Evolutionary conservation across 2,888 invertebrate species (phyloP).

Genomic region (Caenorhabditis sp.): DNA sequence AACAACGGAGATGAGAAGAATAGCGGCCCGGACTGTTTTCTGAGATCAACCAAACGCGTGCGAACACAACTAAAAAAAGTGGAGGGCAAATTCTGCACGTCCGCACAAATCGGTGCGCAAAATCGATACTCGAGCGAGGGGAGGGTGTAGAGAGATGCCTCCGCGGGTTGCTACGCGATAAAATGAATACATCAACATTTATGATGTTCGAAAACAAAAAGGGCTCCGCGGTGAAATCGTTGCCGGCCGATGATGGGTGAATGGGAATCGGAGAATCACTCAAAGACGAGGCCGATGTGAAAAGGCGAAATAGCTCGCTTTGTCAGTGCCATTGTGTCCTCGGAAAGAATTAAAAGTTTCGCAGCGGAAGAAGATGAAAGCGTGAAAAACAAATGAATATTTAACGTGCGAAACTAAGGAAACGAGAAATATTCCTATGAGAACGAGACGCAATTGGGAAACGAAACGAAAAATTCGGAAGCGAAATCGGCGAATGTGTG

Average conservation of each 20-base stretch:
- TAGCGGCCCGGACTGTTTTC: conserved; percentile 1
- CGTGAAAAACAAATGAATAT: too few species aligned
- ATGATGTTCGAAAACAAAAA: conserved; percentile 16
- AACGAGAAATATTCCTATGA: too few species aligned
- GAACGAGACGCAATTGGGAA: neutral
- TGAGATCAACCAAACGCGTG: conserved; percentile 13
- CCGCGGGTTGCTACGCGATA: conserved; percentile 30
- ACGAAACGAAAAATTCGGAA: neutral
- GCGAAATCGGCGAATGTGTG: conserved; percentile 22
- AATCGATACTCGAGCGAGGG: conserved; percentile 31
- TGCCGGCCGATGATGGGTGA: neutral
- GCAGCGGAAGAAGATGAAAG: too few species aligned
- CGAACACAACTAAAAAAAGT: conserved; percentile 23
- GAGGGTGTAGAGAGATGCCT: neutral
- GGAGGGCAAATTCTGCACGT: too few species aligned
- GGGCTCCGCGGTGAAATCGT: conserved; percentile 1
- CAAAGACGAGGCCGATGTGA: neutral
- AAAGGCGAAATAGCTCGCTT: neutral
- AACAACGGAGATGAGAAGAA: neutral
- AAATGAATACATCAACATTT: conserved; percentile 19
- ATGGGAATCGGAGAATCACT: neutral
- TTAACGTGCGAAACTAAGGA: neutral
- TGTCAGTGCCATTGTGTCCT: too few species aligned
- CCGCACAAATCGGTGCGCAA: conserved; percentile 23
- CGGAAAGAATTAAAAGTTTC: neutral